These are phyloP conservation scores for Eleutherodactylus coqui DNA, from an alignment of 2,797 vertebrate species.

Conservation along the genomic window DNA sequence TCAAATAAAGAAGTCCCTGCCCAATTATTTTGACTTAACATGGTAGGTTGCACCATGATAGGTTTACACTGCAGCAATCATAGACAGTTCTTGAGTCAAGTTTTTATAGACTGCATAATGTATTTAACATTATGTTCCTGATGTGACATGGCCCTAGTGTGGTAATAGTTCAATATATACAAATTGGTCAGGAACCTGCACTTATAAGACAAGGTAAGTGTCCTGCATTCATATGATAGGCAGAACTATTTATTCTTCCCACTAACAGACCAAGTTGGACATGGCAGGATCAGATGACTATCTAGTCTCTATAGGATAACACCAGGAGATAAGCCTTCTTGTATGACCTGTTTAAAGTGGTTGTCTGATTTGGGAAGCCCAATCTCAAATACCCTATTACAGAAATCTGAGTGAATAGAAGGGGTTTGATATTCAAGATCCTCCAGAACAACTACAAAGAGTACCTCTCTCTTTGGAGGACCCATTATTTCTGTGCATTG, in stretches of 20 bases:
- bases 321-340: neutral
- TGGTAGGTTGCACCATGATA: neutral
- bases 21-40: constrained; percentile 41
- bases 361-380: neutral
- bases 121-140: neutral
- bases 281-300: no score
- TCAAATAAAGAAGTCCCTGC: constrained; percentile 60
- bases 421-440: neutral
- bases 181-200: no score
- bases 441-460: no score
- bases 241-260: no score
- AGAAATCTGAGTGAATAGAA: neutral
- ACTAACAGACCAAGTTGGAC: no score
- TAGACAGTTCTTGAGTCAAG: neutral
- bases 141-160: neutral
- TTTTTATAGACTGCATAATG: neutral
- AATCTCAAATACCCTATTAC: neutral
- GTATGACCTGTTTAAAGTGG: neutral
- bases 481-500: no score
- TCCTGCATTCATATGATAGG: no score
- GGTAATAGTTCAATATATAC: neutral
- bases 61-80: neutral
- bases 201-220: no score
- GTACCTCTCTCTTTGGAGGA: no score
- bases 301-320: neutral